These are phyloP conservation scores for Drosophila parvula DNA, from an alignment of 1,140 invertebrate species.

Conservation along the genomic window DNA sequence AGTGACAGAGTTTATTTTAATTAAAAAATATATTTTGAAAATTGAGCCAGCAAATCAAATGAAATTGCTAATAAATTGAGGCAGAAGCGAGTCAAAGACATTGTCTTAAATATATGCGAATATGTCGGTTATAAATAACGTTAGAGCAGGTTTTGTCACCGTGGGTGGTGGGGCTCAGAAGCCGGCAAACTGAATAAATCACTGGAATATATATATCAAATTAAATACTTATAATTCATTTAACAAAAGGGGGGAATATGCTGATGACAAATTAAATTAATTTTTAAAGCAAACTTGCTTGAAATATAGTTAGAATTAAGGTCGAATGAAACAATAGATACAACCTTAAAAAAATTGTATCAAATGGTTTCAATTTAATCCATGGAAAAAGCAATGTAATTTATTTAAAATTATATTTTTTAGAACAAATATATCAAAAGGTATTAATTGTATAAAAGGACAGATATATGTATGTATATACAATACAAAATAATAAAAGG, in stretches of 20 bases:
- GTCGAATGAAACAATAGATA: not conserved
- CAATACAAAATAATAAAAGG: not conserved
- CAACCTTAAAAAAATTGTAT: not conserved
- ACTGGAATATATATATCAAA: slow-evolving; percentile 42
- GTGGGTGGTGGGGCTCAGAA: slow-evolving; percentile 7
- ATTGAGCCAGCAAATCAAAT: slow-evolving; percentile 27
- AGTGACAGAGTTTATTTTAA: slow-evolving; percentile 10
- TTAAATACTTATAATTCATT: slow-evolving; percentile 61
- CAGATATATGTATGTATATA: not conserved
- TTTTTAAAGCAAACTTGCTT: slow-evolving; percentile 51
- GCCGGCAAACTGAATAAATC: slow-evolving; percentile 47
- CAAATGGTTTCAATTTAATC: not conserved
- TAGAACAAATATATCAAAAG: not conserved
- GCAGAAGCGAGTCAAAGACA: slow-evolving; percentile 13
- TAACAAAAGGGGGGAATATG: slow-evolving; percentile 34
- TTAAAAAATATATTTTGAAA: slow-evolving; percentile 21
- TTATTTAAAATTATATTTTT: not conserved
- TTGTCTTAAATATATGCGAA: slow-evolving; percentile 21
- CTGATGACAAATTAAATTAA: slow-evolving; percentile 62
- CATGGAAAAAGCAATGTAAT: not conserved
- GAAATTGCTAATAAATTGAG: slow-evolving; percentile 29
- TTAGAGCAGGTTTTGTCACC: slow-evolving; percentile 6
- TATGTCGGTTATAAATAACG: slow-evolving; percentile 26
- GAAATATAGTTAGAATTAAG: not conserved
- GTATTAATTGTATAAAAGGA: not conserved